Percentiles rank a stretch among this genome's conserved stretches.
These are phyloP conservation scores for Crioceris asparagi DNA, from an alignment of 2,888 invertebrate species.

Conservation along the genomic window DNA sequence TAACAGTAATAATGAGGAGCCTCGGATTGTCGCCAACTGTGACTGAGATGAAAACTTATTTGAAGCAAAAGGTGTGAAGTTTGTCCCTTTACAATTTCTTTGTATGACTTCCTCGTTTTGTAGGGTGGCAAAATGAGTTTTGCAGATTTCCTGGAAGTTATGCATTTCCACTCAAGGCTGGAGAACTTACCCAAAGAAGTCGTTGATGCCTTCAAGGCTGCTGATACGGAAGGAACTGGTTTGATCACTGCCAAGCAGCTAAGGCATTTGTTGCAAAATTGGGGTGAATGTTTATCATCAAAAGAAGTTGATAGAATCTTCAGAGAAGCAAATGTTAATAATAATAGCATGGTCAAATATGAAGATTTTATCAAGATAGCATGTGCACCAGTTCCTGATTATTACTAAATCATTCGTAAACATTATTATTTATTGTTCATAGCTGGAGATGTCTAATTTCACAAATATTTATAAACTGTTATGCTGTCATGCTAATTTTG, in stretches of 20 bases:
- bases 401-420: conserved; percentile 50
- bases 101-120: no score
- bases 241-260: conserved; percentile 73
- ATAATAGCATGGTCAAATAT: conserved; percentile 71
- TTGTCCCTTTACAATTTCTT: no score
- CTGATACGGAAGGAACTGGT: conserved; percentile 62
- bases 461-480: no score
- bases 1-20: conserved; percentile 90
- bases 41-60: conserved; percentile 75
- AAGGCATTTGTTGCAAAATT: conserved; percentile 74
- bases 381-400: conserved; percentile 87
- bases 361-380: conserved; percentile 88
- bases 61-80: conserved; percentile 49
- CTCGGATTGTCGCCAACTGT: conserved; percentile 90
- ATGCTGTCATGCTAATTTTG: no score
- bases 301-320: conserved; percentile 81
- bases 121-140: conserved; percentile 85
- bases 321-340: conserved; percentile 78
- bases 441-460: no score
- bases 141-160: conserved; percentile 89
- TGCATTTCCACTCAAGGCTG: conserved; percentile 81
- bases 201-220: conserved; percentile 82
- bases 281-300: conserved; percentile 79
- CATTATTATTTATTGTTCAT: conserved; percentile 12
- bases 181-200: conserved; percentile 78